Base-by-base conservation (phyloP, 64 coral and sea anemone genomes). In the Exaiptasia diaphana region DNA sequence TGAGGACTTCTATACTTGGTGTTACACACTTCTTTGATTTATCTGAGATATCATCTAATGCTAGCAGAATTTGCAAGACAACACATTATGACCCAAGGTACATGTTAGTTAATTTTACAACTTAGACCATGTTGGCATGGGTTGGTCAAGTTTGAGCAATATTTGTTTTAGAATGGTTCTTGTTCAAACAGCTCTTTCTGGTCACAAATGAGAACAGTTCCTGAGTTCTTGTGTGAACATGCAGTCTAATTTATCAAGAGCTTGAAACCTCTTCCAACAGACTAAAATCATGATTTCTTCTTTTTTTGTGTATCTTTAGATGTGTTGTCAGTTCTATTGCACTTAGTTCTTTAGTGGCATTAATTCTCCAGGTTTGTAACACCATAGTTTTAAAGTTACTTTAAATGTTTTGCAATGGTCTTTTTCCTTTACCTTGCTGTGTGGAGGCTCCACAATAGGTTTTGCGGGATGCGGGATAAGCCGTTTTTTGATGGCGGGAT, bases 81-180 rank as follows among this genome's bases (percentile, higher is more conserved):
- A 93, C 91, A 37, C 84, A 93, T 64, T 68, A 68, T 79, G 91
- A 93, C 24, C 56, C 85, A 32, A 89, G 91, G 91, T 93, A 67
- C 34, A 38, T 27, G 5, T 32, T 49, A 21, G 0, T 52, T n/a
- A 15, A 0, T 5, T n/a, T 73, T 14, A 73, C 46, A 6, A 74
- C 43, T 49, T 14, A 27, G 18, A 27, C n/a, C n/a, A n/a, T n/a
- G n/a, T n/a, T n/a, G n/a, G n/a, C n/a, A 3, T 18, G 4, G 28
- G 53, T n/a, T n/a, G n/a, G n/a, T n/a, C n/a, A n/a, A n/a, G n/a
- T n/a, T n/a, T n/a, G n/a, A n/a, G n/a, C n/a, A n/a, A n/a, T n/a
- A n/a, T n/a, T n/a, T n/a, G n/a, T n/a, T n/a, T n/a, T n/a, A n/a
- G n/a, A n/a, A n/a, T n/a, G n/a, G n/a, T n/a, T n/a, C n/a, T n/a